phyloP scores from a whole-genome alignment of 2,888 invertebrate genomes.

The Philonicus albiceps region DNA sequence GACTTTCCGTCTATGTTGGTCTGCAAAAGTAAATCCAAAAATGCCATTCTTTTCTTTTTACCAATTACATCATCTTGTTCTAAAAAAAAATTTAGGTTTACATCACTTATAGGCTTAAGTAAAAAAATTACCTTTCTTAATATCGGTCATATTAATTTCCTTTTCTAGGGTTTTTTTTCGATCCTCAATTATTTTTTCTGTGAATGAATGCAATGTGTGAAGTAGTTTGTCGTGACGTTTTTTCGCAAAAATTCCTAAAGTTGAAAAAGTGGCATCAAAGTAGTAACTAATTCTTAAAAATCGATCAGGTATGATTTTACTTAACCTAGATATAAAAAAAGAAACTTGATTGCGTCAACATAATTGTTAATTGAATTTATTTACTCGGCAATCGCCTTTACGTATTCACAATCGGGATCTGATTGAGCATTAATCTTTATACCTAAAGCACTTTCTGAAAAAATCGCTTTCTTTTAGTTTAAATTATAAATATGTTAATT shows the following conservation, averaged over 20 bases:
- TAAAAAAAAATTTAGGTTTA: neutral
- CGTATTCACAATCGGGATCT: slow-evolving; percentile 72
- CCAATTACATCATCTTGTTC: slow-evolving; percentile 50
- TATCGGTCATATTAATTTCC: neutral
- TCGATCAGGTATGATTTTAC: slow-evolving; percentile 52
- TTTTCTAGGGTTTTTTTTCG: slow-evolving; percentile 52
- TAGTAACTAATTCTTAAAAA: slow-evolving; percentile 51
- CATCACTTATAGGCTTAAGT: neutral
- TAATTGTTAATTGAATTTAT: slow-evolving; percentile 4
- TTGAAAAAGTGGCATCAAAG: slow-evolving; percentile 54
- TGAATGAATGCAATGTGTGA: slow-evolving; percentile 57
- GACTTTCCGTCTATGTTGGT: slow-evolving; percentile 65
- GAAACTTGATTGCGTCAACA: no score
- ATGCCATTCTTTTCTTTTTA: slow-evolving; percentile 67
- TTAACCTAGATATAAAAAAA: slow-evolving; percentile 41
- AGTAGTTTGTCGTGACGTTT: slow-evolving; percentile 52
- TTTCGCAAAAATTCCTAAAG: slow-evolving; percentile 48
- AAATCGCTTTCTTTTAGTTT: neutral
- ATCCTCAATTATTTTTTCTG: slow-evolving; percentile 56
- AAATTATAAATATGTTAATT: slow-evolving; percentile 45
- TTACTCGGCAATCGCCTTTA: slow-evolving; percentile 73
- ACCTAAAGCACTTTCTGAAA: slow-evolving; percentile 51
- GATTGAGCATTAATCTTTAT: slow-evolving; percentile 65
- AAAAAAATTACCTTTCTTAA: neutral
- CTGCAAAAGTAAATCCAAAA: slow-evolving; percentile 69